Conservation (phyloP, 1,140 invertebrate species). For the Drosophila littoralis region DNA sequence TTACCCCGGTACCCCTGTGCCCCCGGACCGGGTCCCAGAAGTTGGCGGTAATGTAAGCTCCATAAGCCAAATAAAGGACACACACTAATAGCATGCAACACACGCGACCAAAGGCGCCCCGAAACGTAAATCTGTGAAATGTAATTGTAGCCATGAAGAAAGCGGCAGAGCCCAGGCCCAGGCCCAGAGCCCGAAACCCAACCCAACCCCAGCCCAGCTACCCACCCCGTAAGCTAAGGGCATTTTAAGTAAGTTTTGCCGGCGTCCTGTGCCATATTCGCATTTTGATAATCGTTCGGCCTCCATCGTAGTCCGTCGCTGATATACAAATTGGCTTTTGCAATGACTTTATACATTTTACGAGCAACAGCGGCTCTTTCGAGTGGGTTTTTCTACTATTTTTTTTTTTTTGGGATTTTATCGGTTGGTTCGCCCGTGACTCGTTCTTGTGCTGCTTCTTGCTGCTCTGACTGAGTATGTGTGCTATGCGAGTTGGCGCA, state of each 20-base stretch:
- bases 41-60: slow-evolving; percentile 73
- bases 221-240: slow-evolving; percentile 51
- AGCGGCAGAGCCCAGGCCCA: slow-evolving; percentile 33
- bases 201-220: slow-evolving; percentile 6
- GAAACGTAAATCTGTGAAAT: slow-evolving; percentile 80
- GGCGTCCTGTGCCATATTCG: slow-evolving; percentile 63
- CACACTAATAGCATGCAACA: slow-evolving; percentile 75
- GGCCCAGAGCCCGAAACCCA: slow-evolving; percentile 6
- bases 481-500: slow-evolving; percentile 44
- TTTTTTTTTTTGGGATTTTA: slow-evolving; percentile 24
- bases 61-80: slow-evolving; percentile 77
- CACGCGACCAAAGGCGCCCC: slow-evolving; percentile 64
- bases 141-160: slow-evolving; percentile 80
- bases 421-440: slow-evolving; percentile 40
- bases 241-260: slow-evolving; percentile 76
- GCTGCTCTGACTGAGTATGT: slow-evolving; percentile 18
- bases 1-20: background rate
- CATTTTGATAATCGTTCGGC: slow-evolving; percentile 75
- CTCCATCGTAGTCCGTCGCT: slow-evolving; percentile 48
- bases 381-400: slow-evolving; percentile 28
- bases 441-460: slow-evolving; percentile 22
- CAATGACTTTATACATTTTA: slow-evolving; percentile 82
- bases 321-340: slow-evolving; percentile 81
- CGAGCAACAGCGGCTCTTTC: slow-evolving; percentile 66
- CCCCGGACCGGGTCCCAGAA: background rate